Evolutionary conservation across 2,888 invertebrate genomes (phyloP), one percentile per base, ranked within the genome.

Genomic region (Noctua janthe): DNA sequence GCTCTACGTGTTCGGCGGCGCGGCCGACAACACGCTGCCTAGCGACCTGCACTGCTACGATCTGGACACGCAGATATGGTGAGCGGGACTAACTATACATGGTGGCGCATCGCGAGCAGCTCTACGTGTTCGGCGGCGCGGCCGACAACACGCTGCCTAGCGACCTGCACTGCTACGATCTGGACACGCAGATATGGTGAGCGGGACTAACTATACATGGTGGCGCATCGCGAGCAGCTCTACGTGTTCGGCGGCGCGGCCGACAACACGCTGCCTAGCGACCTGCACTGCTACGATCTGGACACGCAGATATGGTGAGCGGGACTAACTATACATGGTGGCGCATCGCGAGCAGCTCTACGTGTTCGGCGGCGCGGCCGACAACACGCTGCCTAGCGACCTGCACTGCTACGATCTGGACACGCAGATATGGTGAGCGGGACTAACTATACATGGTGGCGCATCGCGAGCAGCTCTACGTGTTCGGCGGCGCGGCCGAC

Each of bases 391-490:
- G 59, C 59, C 59, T n/a, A 59, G 59, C 59, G 59, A 59, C 59
- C 59, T 59, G 59, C 59, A 59, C 59, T 59, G 59, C 59, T 59
- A 59, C 59, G 59, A 59, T 1, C 59, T 59, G 59, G 59, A 59
- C 59, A 59, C 59, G 59, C 59, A 59, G 59, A 59, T 59, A 59
- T 59, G 59, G 59, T 59, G 59, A 59, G 59, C 59, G 43, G 43
- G 43, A 59, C 59, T 59, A 59, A n/a, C 59, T 59, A n/a, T 59
- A 59, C 20, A 99, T 99, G 99, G 98, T 99, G 62, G 98, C 99
- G 47, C 99, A 98, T 95, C 99, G 99, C 90, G 97, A 99, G 7
- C 99, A 99, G 91, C 97, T 99, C 2, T 99, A 99, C 93, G 99
- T 99, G 76, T 99, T 99, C 96, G 99, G 99, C 0, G 99, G 99